Base-by-base conservation (phyloP, 2,888 invertebrate genomes). In the Dasypogon diadema region DNA sequence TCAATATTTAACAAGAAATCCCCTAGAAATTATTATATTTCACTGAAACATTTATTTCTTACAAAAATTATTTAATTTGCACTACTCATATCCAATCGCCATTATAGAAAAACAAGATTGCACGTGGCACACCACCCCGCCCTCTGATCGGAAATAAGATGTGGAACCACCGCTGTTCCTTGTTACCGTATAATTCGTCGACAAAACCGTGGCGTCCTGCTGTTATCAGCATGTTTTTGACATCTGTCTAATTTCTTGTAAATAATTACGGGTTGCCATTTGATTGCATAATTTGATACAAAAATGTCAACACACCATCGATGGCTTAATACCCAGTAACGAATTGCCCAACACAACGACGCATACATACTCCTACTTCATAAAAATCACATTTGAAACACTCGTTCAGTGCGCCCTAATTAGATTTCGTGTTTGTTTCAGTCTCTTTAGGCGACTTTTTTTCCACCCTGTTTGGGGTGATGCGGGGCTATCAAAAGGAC, bases 241-340 rank as follows among this genome's bases (percentile, higher is more conserved):
- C 80, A 80, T 80, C 79, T 80, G 80, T 79, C 79, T 79, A 80
- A 79, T 79, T 80, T 78, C 77, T 79, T 3, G 72, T 73, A 75
- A 76, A 60, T 79, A 80, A 79, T 80, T 78, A 78, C 76, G 78
- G 75, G 79, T 75, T 75, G 73, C 54, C 72, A 37, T 75, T 78
- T 78, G 78, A 78, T 78, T 76, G 75, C 42, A 78, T 78, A 78
- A 78, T 76, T 78, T 76, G 78, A 78, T 78, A 78, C 75, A 77
- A 78, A 75, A 42, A 42, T 37, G 46, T 65, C 48, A 65, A 48
- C 24, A 21, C n/a, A 14, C 48, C 55, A 63, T 75, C 48, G 26
- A 48, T 46, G 65, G 22, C 37, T 65, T 65, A 65, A 46, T 16
- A 46, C 48, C 1, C 8, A 5, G 16, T 34, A 24, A 16, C 26